Evolutionary conservation across 2,113 vertebrate species (phyloP).

Genomic region (Cochlearius cochlearius): DNA sequence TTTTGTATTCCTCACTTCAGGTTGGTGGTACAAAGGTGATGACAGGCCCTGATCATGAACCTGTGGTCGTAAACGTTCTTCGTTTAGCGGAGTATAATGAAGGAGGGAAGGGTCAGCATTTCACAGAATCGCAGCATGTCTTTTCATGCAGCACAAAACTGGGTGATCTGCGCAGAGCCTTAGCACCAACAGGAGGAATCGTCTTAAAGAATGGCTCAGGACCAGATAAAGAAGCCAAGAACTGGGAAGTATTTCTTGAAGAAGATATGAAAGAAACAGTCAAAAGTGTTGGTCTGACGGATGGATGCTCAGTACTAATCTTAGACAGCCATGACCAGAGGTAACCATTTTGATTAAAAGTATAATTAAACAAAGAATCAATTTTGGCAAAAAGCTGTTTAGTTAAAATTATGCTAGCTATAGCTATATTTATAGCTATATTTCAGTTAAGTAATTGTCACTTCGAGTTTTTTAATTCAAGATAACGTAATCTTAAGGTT

Average conservation of each 20-base stretch:
- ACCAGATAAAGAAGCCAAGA: not conserved
- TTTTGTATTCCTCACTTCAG: conserved; percentile 60
- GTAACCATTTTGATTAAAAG: conserved; percentile 42
- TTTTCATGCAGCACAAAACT: conserved; percentile 65
- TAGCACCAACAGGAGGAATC: conserved; percentile 69
- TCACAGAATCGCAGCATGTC: conserved; percentile 52
- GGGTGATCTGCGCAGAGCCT: conserved; percentile 25
- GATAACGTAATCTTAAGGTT: not conserved
- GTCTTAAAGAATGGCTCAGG: conserved; percentile 44
- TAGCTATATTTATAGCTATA: no score
- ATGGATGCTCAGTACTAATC: conserved; percentile 84
- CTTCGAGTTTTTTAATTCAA: not conserved
- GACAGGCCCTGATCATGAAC: conserved; percentile 82
- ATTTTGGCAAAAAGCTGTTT: not conserved
- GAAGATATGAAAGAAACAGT: conserved; percentile 83
- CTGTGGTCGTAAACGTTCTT: conserved; percentile 84
- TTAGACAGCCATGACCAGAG: conserved; percentile 80
- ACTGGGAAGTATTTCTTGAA: conserved; percentile 80
- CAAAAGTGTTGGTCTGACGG: conserved; percentile 78
- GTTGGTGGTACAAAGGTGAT: conserved; percentile 80
- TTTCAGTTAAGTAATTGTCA: not conserved
- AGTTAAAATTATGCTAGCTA: not conserved
- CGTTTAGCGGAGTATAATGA: conserved; percentile 59
- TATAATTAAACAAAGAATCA: not conserved
- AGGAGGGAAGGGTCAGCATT: conserved; percentile 37